Percentiles rank a stretch among this genome's conserved stretches.
Evolutionary conservation across 2,888 invertebrate genomes (phyloP).

Genomic region (Julus scandinavius): DNA sequence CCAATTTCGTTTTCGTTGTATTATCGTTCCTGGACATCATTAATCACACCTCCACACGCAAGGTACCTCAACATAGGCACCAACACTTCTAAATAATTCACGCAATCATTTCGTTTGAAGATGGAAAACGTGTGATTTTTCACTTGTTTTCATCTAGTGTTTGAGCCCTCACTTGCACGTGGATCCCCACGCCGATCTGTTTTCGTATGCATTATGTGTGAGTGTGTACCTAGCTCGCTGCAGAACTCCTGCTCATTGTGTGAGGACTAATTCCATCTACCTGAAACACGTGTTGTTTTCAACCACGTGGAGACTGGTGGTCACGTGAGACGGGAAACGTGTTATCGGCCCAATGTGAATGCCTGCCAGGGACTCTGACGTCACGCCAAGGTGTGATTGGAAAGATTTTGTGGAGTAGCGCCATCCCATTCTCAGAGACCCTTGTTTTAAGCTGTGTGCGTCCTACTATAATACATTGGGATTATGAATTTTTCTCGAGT

Average conservation of each 20-base stretch:
- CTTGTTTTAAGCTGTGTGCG: not conserved
- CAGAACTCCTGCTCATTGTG: not conserved
- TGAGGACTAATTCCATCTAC: constrained; percentile 19
- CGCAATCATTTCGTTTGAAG: too few relatives aligned
- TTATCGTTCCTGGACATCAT: not conserved
- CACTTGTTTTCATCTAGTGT: not conserved
- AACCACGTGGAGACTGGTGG: not conserved
- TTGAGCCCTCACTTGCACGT: not conserved
- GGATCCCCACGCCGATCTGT: not conserved
- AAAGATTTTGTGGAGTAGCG: constrained; percentile 22
- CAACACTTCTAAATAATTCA: not conserved
- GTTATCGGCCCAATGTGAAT: constrained; percentile 20
- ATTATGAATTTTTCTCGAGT: not conserved
- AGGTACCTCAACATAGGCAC: not conserved
- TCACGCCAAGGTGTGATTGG: constrained; percentile 24
- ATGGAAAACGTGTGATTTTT: not conserved
- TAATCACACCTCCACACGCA: not conserved
- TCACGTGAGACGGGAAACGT: constrained; percentile 25
- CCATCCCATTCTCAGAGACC: not conserved
- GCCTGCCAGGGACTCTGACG: not conserved
- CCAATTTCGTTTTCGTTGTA: not conserved
- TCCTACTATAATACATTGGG: not conserved
- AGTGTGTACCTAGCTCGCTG: not conserved
- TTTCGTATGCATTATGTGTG: not conserved
- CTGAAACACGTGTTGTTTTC: constrained; percentile 26